phyloP scores from a whole-genome alignment of 2,113 vertebrate species.

The Platanista minor region DNA sequence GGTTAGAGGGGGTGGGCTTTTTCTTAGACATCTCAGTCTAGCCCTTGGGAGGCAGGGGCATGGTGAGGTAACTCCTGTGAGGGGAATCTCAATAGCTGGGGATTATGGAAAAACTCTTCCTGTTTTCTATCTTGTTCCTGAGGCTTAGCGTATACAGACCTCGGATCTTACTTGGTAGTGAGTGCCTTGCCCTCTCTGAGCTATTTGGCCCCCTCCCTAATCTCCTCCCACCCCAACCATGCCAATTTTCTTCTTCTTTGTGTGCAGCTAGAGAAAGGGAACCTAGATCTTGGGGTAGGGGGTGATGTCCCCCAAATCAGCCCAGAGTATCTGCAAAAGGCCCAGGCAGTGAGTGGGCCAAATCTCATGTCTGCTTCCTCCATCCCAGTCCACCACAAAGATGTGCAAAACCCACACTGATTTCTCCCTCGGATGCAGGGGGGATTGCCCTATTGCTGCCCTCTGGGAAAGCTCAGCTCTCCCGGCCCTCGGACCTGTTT shows the following conservation, averaged over 20 bases:
- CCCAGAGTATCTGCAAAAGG: background rate
- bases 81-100: background rate
- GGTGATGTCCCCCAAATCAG: background rate
- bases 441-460: background rate
- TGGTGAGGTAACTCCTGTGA: too few species aligned
- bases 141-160: slow-evolving; percentile 10
- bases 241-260: background rate
- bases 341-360: background rate
- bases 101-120: background rate
- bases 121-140: background rate
- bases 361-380: background rate
- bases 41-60: background rate
- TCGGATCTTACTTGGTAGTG: slow-evolving; percentile 33
- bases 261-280: background rate
- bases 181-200: slow-evolving; percentile 46
- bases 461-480: background rate
- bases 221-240: too few species aligned
- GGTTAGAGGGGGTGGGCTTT: background rate
- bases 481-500: background rate
- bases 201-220: background rate
- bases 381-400: background rate
- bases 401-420: background rate
- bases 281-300: background rate
- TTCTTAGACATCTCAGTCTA: background rate
- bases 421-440: background rate